A percentile compares a stretch with the other conserved stretches of the same genome.
Conservation (phyloP, 2,797 vertebrate species). For the Sphenopsis melanotis region DNA sequence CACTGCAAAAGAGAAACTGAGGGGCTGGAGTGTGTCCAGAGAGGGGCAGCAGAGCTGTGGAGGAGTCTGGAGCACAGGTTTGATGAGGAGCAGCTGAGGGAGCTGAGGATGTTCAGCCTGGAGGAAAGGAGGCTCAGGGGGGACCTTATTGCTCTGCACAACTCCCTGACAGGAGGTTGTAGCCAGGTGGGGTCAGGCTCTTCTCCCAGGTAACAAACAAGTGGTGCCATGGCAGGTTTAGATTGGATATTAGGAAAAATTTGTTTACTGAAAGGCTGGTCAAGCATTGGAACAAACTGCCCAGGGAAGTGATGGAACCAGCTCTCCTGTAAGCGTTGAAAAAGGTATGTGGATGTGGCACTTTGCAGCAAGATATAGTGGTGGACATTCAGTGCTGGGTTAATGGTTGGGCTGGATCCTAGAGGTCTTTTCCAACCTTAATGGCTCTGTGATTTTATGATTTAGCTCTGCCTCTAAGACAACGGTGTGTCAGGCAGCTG, state of each 20-base stretch:
- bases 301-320: neutral
- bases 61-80: neutral
- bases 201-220: neutral
- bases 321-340: neutral
- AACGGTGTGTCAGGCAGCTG: neutral
- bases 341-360: neutral
- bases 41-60: neutral
- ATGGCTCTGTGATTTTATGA: neutral
- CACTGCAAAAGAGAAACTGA: neutral
- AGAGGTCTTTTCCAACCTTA: neutral
- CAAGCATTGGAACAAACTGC: neutral
- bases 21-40: neutral
- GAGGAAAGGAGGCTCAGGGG: neutral
- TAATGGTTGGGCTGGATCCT: neutral
- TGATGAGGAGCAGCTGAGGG: neutral
- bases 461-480: neutral
- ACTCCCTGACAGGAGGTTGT: neutral
- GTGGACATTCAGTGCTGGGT: neutral
- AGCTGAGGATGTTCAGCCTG: neutral
- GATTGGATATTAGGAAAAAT: neutral
- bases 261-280: neutral
- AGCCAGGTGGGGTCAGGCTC: neutral
- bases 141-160: accelerated
- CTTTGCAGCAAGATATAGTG: neutral
- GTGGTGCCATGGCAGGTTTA: neutral